phyloP scores from a whole-genome alignment of 2,888 invertebrate genomes.

The Eristalinus aeneus region DNA sequence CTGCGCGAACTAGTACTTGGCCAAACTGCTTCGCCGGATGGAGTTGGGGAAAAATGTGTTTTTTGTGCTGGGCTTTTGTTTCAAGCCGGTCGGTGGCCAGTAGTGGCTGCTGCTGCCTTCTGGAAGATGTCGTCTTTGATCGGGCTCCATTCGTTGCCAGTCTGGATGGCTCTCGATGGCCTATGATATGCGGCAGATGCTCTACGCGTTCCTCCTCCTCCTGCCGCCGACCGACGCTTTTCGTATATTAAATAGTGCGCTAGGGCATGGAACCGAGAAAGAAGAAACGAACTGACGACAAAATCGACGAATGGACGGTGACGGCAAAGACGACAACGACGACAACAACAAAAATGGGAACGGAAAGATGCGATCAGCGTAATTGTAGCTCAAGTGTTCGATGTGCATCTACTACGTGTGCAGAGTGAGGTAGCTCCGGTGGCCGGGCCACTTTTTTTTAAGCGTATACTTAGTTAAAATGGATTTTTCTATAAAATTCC shows the following conservation, averaged over 20 bases:
- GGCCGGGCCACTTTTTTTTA: conserved; percentile 53
- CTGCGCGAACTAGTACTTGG: conserved; percentile 55
- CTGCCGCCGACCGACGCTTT: conserved; percentile 48
- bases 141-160: neutral
- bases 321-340: neutral
- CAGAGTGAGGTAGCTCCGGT: conserved; percentile 28
- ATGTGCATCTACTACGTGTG: conserved; percentile 31
- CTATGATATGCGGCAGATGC: conserved; percentile 47
- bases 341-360: conserved; percentile 44
- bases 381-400: conserved; percentile 50
- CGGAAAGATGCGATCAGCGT: conserved; percentile 56
- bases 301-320: neutral
- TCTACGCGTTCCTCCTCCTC: conserved; percentile 7
- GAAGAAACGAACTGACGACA: conserved; percentile 1
- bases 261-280: conserved; percentile 40
- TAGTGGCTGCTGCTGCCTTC: conserved; percentile 23
- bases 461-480: conserved; percentile 58
- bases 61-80: conserved; percentile 46
- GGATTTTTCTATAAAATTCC: conserved; percentile 64
- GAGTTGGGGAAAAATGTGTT: conserved; percentile 43
- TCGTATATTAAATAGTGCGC: conserved; percentile 62
- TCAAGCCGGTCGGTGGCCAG: conserved; percentile 16
- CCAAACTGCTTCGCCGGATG: conserved; percentile 50
- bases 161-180: neutral
- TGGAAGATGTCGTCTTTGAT: conserved; percentile 58